Evolutionary conservation across 2,113 vertebrate genomes (phyloP), one percentile per base, ranked within the genome.

Genomic region (Columba janthina): DNA sequence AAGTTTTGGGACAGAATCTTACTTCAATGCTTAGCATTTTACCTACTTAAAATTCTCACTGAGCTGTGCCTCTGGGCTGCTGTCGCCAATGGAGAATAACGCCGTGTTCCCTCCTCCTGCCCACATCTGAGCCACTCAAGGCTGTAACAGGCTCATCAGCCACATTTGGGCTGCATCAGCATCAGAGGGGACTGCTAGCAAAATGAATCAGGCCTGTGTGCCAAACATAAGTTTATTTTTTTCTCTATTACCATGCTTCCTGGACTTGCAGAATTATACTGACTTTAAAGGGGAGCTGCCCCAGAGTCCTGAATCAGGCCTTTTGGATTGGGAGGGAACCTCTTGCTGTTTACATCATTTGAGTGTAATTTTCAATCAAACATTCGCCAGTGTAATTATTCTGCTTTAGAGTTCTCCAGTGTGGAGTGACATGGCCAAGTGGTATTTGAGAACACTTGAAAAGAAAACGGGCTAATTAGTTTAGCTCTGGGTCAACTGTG

Each of bases 1-100:
- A 96, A 94, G 89, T 94, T 96, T 89, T 81, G 94, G 94, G 94
- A 94, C 91, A 89, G 76, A 90, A 86, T 91, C 89, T 89, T n/a
- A 10, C 84, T 89, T 78, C 7, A 0, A 18, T 32, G 53, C 24
- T 96, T 91, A 79, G 66, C 40, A 18, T 90, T 93, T 89, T 54
- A 93, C 79, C 83, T 89, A 36, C 84, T 92, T 90, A 69, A 78
- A 89, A 57, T 87, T 74, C 83, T 61, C 2, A 0, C 58, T 36
- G 61, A 38, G 82, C 80, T 79, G 40, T 81, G 79, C 78, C 84
- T 79, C 73, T 91, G 70, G 87, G 87, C 84, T 89, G 77, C 17
- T 82, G 58, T 94, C 29, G 2, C 67, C 77, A 40, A 1, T 26
- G 58, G 77, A 85, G 86, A 73, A 34, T n/a, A 53, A 57, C 0